phyloP scores from a whole-genome alignment of 2,888 invertebrate genomes.

The Metopia argyrocephala region DNA sequence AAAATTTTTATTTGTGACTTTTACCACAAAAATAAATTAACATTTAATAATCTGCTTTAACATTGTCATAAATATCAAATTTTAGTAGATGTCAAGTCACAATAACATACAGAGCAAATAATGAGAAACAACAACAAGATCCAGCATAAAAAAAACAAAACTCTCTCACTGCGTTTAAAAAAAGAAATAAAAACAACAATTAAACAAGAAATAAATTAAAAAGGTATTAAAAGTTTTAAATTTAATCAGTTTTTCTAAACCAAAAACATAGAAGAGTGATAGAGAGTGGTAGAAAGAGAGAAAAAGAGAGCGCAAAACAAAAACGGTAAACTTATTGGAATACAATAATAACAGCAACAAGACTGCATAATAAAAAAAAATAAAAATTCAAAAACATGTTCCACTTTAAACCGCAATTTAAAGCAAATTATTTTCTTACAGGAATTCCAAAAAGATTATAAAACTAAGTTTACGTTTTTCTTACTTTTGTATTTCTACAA shows the following conservation, averaged over 20 bases:
- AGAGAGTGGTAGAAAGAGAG: no score
- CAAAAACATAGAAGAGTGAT: no score
- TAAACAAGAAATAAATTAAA: no score
- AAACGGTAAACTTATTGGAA: not conserved
- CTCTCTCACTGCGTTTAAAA: no score
- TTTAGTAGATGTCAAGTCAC: conserved; percentile 22
- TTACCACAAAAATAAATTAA: not conserved
- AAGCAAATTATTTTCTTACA: not conserved
- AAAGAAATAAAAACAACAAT: no score
- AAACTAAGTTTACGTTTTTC: not conserved
- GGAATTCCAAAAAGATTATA: no score
- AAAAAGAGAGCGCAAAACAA: not conserved
- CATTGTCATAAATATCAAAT: conserved; percentile 58
- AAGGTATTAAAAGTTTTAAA: no score
- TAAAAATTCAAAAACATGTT: no score
- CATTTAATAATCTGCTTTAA: conserved; percentile 18
- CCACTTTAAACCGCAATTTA: not conserved
- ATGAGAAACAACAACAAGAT: not conserved
- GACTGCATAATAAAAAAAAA: no score
- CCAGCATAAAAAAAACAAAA: not conserved
- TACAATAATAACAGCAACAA: not conserved
- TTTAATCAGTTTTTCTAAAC: no score
- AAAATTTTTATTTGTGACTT: not conserved
- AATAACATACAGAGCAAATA: conserved; percentile 4
- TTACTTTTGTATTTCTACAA: no score